Conservation (phyloP, 64 coral and sea anemone genomes). For the Stylophora pistillata region DNA sequence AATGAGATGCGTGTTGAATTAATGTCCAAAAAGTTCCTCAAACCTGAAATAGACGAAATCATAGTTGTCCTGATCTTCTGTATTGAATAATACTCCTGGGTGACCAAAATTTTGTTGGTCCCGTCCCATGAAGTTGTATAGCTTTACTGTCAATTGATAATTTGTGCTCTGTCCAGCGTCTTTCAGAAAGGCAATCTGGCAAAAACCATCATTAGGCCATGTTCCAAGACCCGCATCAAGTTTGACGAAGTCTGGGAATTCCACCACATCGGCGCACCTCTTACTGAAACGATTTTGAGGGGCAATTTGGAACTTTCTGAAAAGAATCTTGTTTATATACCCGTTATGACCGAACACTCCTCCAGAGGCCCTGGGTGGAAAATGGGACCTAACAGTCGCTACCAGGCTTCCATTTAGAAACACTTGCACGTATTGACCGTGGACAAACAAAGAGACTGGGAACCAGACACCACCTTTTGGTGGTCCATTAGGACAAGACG, state of each 20-base stretch:
- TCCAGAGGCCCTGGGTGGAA: neutral
- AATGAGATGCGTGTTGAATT: too few relatives aligned
- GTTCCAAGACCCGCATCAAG: conserved; percentile 16
- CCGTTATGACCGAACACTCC: neutral
- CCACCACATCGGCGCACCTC: neutral
- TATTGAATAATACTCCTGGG: conserved; percentile 12
- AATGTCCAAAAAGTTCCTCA: neutral
- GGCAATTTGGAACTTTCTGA: conserved; percentile 21
- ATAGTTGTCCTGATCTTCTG: conserved; percentile 40
- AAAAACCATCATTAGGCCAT: conserved; percentile 22
- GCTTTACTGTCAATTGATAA: conserved; percentile 11
- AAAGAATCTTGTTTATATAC: conserved; percentile 24
- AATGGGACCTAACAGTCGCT: conserved; percentile 14
- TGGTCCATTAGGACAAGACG: conserved; percentile 54
- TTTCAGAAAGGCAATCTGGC: neutral
- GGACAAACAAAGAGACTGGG: conserved; percentile 4
- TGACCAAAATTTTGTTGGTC: neutral
- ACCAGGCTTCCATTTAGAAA: conserved; percentile 13
- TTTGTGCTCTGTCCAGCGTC: neutral
- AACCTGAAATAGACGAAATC: conserved; percentile 47
- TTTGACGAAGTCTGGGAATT: conserved; percentile 15
- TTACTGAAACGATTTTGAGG: neutral
- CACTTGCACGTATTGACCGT: conserved; percentile 4
- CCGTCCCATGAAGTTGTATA: conserved; percentile 30
- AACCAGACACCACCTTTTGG: conserved; percentile 63